Evolutionary conservation across 2,797 vertebrate genomes (phyloP), one percentile per base, ranked within the genome.

Genomic region (Cyclopterus lumpus): DNA sequence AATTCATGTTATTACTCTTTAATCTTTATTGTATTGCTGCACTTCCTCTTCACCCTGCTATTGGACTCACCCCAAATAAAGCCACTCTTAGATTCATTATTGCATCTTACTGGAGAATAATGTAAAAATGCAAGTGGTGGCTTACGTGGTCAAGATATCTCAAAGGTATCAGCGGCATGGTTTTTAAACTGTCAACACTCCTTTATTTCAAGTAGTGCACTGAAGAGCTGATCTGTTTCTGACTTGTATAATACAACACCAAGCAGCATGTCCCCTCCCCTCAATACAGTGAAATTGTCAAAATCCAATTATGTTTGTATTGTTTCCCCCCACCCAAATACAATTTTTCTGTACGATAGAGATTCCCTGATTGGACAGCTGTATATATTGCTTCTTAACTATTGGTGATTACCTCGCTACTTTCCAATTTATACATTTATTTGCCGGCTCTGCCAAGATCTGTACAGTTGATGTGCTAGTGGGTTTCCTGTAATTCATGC

Each of bases 401-500:
- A 91, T 91, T 75, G 76, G 87, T 92, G 82, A 91, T 83, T 84
- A 89, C 81, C 72, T 89, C 40, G 89, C 88, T 90, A 89, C 82
- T 82, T 65, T 32, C 80, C 86, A 83, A 80, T 86, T 87, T 82
- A 91, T 71, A 86, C 51, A 73, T 84, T 84, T 88, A 85, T 91
- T 90, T 87, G 88, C 88, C 84, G 85, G 80, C 88, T 87, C 80
- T 60, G 81, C 89, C 85, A 75, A 88, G 91, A 91, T 82, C 81
- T 91, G 92, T 93, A 94, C 91, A 93, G 93, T 91, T 84, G 83
- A 86, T 88, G 91, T 92, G 90, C 89, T 91, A 84, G 87, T 93
- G 86, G 89, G 92, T 94, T 93, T 92, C 92, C 90, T 93, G 90
- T 93, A 93, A 93, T 92, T 93, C 90, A 90, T 87, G 90, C 91